Conservation (phyloP, 2,888 invertebrate genomes). For the Omphaloscelis lunosa region DNA sequence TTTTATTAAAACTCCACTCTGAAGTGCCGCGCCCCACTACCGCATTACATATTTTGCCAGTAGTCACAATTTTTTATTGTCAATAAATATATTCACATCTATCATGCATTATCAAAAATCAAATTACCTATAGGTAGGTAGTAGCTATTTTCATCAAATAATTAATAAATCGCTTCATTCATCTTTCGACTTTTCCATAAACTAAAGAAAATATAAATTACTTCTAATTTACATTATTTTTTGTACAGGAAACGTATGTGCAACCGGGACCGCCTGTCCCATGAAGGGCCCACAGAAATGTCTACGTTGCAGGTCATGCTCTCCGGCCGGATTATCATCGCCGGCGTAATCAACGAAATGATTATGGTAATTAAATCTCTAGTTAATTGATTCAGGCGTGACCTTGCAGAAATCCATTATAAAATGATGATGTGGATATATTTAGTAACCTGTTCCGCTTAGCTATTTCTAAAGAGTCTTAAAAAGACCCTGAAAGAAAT, state of each 20-base stretch:
- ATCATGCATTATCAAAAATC: neutral
- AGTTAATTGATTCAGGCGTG: no score
- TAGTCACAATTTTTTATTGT: neutral
- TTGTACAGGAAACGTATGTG: constrained; percentile 66
- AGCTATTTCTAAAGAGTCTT: no score
- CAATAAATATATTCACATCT: neutral
- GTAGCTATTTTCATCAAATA: neutral
- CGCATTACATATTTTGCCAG: neutral
- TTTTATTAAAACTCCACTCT: neutral
- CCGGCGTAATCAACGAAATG: constrained; percentile 86
- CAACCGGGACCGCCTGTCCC: constrained; percentile 67
- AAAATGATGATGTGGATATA: no score
- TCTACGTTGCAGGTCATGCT: constrained; percentile 84
- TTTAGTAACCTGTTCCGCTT: no score
- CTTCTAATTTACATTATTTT: neutral
- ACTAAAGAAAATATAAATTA: neutral
- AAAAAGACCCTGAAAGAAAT: no score
- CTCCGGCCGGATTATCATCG: constrained; percentile 85
- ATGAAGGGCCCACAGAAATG: constrained; percentile 72
- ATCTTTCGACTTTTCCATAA: no score
- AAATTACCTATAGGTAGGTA: neutral
- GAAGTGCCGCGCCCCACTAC: no score
- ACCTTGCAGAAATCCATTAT: no score
- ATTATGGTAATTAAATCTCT: no score
- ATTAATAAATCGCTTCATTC: neutral